Conservation (phyloP, 2,113 vertebrate species). For the Tychaedon coryphoeus region DNA sequence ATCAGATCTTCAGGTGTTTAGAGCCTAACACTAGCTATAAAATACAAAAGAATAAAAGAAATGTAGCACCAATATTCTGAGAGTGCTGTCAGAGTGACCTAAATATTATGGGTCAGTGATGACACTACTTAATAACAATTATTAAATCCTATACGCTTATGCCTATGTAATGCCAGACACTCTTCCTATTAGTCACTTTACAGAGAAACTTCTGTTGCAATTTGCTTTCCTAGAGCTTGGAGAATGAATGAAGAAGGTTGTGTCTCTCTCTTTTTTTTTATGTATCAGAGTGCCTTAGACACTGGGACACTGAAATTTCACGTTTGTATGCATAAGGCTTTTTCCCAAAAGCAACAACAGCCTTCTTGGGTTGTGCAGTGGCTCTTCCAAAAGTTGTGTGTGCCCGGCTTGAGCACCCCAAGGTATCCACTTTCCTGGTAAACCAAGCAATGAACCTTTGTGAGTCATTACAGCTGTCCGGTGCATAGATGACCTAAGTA, state of each 20-base stretch:
- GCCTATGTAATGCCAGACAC: background rate
- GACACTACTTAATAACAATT: background rate
- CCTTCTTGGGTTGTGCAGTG: background rate
- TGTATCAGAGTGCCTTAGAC: background rate
- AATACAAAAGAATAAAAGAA: background rate
- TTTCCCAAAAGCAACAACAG: background rate
- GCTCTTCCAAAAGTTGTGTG: background rate
- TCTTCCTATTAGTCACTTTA: background rate
- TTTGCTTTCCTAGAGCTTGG: background rate
- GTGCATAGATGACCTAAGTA: background rate
- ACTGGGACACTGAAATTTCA: background rate
- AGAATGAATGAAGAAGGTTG: background rate
- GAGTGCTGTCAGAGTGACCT: background rate
- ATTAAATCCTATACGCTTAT: background rate
- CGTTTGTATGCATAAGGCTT: background rate
- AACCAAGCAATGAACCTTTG: background rate
- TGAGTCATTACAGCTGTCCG: background rate
- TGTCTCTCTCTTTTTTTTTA: background rate
- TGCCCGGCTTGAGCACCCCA: background rate
- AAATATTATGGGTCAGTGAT: background rate
- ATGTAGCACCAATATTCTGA: background rate
- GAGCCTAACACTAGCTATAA: background rate
- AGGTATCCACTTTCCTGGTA: background rate
- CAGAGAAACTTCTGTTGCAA: background rate
- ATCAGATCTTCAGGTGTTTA: background rate